Evolutionary conservation across 2,797 vertebrate species (phyloP), one percentile per base, ranked within the genome.

Genomic region (Melanogrammus aeglefinus): DNA sequence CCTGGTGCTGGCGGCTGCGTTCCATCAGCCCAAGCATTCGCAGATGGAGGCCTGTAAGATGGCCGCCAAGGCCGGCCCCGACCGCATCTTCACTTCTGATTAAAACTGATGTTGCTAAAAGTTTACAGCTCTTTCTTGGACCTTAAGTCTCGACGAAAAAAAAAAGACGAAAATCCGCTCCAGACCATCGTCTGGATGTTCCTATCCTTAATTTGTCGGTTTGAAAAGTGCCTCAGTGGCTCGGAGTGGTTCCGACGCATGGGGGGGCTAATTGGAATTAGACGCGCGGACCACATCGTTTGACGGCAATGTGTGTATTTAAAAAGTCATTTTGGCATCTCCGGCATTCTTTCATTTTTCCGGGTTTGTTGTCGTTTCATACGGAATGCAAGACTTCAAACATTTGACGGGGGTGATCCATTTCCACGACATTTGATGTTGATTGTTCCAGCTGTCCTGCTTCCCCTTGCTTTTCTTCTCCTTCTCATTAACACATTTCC

Each of bases 1-100:
- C 84, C 81, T 10, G 47, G 83, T 81, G 89, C 88, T 83, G 75
- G 76, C 81, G 81, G 84, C 86, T 90, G 74, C 79, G 81, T 85
- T 84, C 80, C 84, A 79, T 87, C 83, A 81, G 81, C 29, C 70
- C 70, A 69, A 69, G 63, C 63, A 69, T 27, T 69, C 24, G 24
- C 63, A 69, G 63, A 69, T 69, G 63, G 63, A 69, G 63, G 77
- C 79, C 88, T 83, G 82, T 85, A 85, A 77, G 85, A 87, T 85
- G 82, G 84, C 88, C 78, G 84, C 86, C 87, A 87, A 91, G 91
- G 90, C 90, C 90, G 83, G 79, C 6, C 78, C 76, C 82, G 79
- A 82, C 83, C 86, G 82, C 74, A 76, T 86, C 83, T 82, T 86
- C 87, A 73, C 81, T 79, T 51, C 79, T 10, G 78, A 90, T 87